Base-by-base conservation (phyloP, 2,888 invertebrate genomes). In the Dichetophora obliterata region DNA sequence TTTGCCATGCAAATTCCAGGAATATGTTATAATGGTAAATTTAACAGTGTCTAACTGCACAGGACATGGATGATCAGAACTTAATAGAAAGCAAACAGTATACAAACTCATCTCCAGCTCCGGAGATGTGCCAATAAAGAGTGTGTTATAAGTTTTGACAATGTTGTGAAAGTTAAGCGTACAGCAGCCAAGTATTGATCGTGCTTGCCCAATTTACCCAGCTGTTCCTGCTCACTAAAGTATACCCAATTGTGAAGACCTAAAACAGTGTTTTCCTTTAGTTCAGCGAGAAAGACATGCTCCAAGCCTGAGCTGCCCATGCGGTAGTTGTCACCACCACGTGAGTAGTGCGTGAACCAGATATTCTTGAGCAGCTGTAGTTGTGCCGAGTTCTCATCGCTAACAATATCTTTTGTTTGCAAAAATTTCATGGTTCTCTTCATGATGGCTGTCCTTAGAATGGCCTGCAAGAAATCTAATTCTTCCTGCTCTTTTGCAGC, bases 251-350 rank as follows among this genome's bases (percentile, higher is more conserved):
- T 87, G 79, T 87, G 87, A 66, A 87, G 76, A 24, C 87, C 87
- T 9, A 87, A 79, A 27, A 87, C 82, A n/a, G 70, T 82, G 2
- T 82, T 79, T 16, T 85, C 84, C 2, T 83, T 82, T 9, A 86
- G 71, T 59, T 87, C 87, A 0, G 87, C 86, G 75, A 87, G 78
- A 66, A 87, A 87, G 0, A 87, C 84, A 72, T 87, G 87, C 75
- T 87, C 87, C 61, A 87, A 87, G 22, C 86, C 86, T 1, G 87
- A 87, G 74, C 87, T 87, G n/a, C 87, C 83, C n/a, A 85, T 70
- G 24, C 82, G 81, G 9, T n/a, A n/a, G n/a, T n/a, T n/a, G n/a
- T 83, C 82, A 3, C 82, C 83, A 0, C 84, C 85, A 0, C 87
- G 83, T 2, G 87, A 85, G 54, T 86, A 87, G 0, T 83, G 87